These are phyloP conservation scores for Diacarnus erythraeanus DNA, from an alignment of 37 sponge, comb jelly and placozoan species.

Conservation along the genomic window DNA sequence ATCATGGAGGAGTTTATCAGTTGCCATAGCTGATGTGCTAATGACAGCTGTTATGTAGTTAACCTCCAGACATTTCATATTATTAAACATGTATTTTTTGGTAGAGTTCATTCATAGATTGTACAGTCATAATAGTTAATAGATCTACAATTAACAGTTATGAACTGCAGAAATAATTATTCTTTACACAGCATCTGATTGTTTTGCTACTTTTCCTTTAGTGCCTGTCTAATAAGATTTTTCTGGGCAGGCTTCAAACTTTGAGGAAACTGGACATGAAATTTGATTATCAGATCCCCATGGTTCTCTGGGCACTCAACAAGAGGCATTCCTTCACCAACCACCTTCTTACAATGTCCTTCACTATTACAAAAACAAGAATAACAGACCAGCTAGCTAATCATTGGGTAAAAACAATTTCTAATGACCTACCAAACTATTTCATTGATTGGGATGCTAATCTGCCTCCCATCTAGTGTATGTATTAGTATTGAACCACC, in stretches of 20 bases:
- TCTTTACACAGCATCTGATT: background rate
- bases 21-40: too few species aligned
- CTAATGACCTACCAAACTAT: conserved; percentile 60
- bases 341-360: conserved; percentile 69
- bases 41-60: too few species aligned
- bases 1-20: too few species aligned
- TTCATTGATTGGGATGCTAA: conserved; percentile 90
- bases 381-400: conserved; percentile 1
- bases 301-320: conserved; percentile 46
- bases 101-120: background rate
- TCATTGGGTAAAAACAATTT: background rate
- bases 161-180: too few species aligned
- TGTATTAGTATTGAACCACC: conserved; percentile 72
- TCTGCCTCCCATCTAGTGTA: conserved; percentile 81
- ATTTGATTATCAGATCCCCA: conserved; percentile 88
- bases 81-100: too few species aligned
- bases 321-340: conserved; percentile 92
- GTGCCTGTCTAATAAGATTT: conserved; percentile 72
- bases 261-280: conserved; percentile 81
- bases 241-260: conserved; percentile 80
- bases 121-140: background rate
- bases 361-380: conserved; percentile 35
- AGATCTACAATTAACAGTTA: too few species aligned
- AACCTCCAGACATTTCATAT: too few species aligned
- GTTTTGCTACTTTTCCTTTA: conserved; percentile 15